Conservation (phyloP, 2,888 invertebrate species). For the Amphipoea oculea region DNA sequence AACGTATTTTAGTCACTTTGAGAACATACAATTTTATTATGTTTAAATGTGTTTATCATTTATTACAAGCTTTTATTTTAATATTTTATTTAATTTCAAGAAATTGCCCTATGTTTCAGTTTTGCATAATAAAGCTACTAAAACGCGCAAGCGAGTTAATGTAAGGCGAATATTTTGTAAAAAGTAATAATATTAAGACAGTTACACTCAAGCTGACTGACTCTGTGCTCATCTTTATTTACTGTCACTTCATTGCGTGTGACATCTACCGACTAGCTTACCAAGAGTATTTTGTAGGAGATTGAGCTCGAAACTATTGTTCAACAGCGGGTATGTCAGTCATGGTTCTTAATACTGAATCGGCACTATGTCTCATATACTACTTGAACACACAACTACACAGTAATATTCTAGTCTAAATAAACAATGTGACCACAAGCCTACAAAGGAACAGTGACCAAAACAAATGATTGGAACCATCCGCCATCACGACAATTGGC, state of each 20-base stretch:
- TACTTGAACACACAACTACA: not conserved
- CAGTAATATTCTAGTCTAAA: conserved; percentile 8
- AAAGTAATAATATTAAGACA: not conserved
- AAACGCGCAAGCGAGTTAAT: not conserved
- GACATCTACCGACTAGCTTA: not conserved
- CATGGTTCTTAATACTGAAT: not conserved
- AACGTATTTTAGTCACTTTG: conserved; percentile 63
- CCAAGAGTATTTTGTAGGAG: not conserved
- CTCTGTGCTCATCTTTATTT: not conserved
- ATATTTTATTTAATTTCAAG: not conserved
- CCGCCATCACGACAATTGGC: conserved; percentile 53
- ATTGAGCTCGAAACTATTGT: not conserved
- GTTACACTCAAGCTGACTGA: not conserved
- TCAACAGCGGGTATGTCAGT: not conserved
- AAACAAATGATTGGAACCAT: conserved; percentile 54
- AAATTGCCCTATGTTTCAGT: too few species aligned
- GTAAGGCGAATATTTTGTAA: too few species aligned
- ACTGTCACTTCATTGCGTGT: not conserved
- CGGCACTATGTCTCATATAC: not conserved
- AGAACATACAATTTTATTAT: conserved; percentile 43
- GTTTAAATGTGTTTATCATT: conserved; percentile 49
- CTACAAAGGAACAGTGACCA: conserved; percentile 15
- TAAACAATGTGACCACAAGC: not conserved
- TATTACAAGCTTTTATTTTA: conserved; percentile 17
- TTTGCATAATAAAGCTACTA: not conserved